Evolutionary conservation across 2,888 invertebrate genomes (phyloP).

Genomic region (Zaprionus bogoriensis): DNA sequence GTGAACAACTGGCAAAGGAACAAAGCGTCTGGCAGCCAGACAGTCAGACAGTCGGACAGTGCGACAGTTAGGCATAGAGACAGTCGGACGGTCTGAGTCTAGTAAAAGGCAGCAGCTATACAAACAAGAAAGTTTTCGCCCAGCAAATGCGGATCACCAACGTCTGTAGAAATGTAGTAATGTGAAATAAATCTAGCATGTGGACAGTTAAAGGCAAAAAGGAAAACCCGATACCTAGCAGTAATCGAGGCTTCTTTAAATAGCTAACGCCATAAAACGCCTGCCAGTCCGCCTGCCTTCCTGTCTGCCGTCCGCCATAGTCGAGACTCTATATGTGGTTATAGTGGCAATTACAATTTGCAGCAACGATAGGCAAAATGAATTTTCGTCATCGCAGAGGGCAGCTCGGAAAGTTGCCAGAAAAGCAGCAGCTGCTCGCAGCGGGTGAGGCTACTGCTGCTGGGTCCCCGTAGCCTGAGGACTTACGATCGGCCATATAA

Average conservation of each 20-base stretch:
- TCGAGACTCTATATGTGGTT: background rate
- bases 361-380: slow-evolving; percentile 30
- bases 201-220: slow-evolving; percentile 2
- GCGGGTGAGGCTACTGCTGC: slow-evolving; percentile 52
- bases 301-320: background rate
- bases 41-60: slow-evolving; percentile 4
- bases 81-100: slow-evolving; percentile 17
- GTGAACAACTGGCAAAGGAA: slow-evolving; percentile 59
- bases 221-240: background rate
- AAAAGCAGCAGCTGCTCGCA: slow-evolving; percentile 13
- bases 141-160: slow-evolving; percentile 31
- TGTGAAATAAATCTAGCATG: slow-evolving; percentile 36
- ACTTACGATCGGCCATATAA: slow-evolving; percentile 46
- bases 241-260: slow-evolving; percentile 6
- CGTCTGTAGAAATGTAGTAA: slow-evolving; percentile 24
- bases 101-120: slow-evolving; percentile 45
- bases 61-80: background rate
- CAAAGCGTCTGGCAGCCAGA: slow-evolving; percentile 31
- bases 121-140: slow-evolving; percentile 43
- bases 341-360: slow-evolving; percentile 29
- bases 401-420: too few relatives aligned
- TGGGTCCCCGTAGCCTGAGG: slow-evolving; percentile 37
- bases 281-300: background rate
- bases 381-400: slow-evolving; percentile 12
- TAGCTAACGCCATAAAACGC: background rate